Evolutionary conservation across 2,113 vertebrate genomes (phyloP), one percentile per base, ranked within the genome.

Genomic region (Prionailurus viverrinus): DNA sequence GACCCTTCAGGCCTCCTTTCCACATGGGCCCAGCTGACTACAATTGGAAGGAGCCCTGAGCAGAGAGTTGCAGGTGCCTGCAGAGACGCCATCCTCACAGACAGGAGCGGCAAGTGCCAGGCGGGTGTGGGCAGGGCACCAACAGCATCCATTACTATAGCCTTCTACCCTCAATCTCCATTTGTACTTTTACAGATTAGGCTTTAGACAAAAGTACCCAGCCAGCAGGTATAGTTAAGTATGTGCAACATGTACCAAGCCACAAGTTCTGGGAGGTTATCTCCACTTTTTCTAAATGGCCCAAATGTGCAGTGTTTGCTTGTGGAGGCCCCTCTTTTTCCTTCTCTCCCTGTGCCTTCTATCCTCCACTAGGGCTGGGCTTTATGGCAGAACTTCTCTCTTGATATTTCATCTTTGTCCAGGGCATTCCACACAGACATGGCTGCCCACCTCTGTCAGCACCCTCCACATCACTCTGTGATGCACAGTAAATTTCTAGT

Each of bases 141-240:
- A 82, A 3, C 12, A 78, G 82, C 16, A 2, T 29, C 68, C 91
- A n/a, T n/a, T 7, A 14, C 53, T 1, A 6, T 33, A 53, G 41
- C 61, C 21, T 89, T 63, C 74, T 65, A 4, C 29, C 23, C n/a
- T 39, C n/a, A 2, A 3, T n/a, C 21, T 83, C 51, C 16, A 2
- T 7, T 10, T 14, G 6, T 1, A 39, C 41, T 41, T 81, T 19
- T 53, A 8, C 1, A 1, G 3, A 61, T 36, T 93, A 25, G 41
- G 9, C 25, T 93, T 25, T 79, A 6, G 9, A 15, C 16, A n/a
- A 31, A 55, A 5, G 6, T 36, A 4, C 31, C 55, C 1, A 1
- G 1, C 36, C 18, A 9, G 1, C 4, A 12, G 18, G 3, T 53
- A 19, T 9, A 9, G 66, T 18, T 31, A 27, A 48, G 33, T 4